Percentiles rank a stretch among this genome's conserved stretches.
Conservation (phyloP, 2,797 vertebrate genomes). For the Mus caroli region DNA sequence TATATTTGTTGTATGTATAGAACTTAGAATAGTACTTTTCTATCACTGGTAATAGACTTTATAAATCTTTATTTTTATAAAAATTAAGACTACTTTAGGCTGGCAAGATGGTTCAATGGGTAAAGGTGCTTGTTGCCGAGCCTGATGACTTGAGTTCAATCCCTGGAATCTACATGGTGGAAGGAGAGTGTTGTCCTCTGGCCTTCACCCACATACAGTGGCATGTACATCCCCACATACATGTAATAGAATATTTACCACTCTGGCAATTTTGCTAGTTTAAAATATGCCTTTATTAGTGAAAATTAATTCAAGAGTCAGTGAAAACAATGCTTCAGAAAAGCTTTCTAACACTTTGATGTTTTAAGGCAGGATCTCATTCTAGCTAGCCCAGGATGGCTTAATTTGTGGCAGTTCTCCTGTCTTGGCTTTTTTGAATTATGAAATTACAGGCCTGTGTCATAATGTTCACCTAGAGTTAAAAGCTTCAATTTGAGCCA, state of each 20-base stretch:
- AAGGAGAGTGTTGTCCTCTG: neutral
- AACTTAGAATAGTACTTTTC: conserved; percentile 46
- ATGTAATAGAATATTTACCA: neutral
- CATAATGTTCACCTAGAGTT: neutral
- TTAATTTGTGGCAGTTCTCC: neutral
- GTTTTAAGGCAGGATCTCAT: neutral
- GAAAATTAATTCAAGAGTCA: conserved; percentile 59
- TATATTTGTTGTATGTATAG: neutral
- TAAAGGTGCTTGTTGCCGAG: neutral
- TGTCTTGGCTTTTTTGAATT: neutral
- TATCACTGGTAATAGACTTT: conserved; percentile 44
- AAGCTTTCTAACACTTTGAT: conserved; percentile 29
- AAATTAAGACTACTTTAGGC: neutral
- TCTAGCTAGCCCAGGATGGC: neutral
- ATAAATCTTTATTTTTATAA: conserved; percentile 63
- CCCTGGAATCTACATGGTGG: neutral
- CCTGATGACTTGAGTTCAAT: neutral
- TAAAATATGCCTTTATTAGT: conserved; percentile 37
- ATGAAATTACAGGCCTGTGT: neutral
- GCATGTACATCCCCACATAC: neutral
- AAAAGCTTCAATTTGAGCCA: neutral
- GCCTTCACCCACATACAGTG: neutral
- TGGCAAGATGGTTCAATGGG: neutral
- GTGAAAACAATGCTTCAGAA: conserved; percentile 61
- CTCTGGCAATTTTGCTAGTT: conserved; percentile 42